A percentile compares a stretch with the other conserved stretches of the same genome.
These are phyloP conservation scores for Sphenopsis melanotis DNA, from an alignment of 2,797 vertebrate genomes.

Conservation along the genomic window DNA sequence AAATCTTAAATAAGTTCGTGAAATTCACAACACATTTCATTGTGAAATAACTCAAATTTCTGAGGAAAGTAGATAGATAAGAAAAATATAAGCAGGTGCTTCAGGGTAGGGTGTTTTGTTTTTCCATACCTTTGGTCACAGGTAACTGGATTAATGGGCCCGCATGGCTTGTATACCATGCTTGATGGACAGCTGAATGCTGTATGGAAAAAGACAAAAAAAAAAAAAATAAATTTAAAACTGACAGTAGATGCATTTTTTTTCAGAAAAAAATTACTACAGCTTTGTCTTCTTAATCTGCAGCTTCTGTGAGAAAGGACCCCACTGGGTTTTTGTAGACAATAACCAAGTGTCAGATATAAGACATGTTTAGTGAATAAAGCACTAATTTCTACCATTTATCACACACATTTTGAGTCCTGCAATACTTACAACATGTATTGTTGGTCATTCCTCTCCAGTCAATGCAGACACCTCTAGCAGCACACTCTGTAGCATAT, in stretches of 20 bases:
- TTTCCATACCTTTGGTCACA: conserved; percentile 69
- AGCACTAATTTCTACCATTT: neutral
- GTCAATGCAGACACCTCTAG: conserved; percentile 65
- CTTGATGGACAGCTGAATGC: conserved; percentile 66
- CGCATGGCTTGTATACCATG: conserved; percentile 71
- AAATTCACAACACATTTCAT: neutral
- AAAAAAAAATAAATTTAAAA: neutral
- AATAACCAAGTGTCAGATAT: neutral
- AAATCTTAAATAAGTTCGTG: neutral
- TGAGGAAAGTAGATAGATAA: neutral
- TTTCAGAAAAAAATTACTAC: neutral
- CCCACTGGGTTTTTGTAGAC: neutral
- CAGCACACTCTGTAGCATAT: conserved; percentile 70
- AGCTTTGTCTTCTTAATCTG: neutral
- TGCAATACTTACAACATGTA: conserved; percentile 70
- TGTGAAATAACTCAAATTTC: neutral
- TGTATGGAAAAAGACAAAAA: neutral
- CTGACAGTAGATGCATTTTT: neutral
- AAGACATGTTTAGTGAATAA: neutral
- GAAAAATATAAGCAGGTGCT: neutral
- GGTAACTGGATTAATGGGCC: conserved; percentile 44
- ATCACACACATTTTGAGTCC: neutral
- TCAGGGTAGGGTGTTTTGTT: neutral
- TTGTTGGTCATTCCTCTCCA: conserved; percentile 69
- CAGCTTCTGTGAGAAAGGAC: neutral